These are phyloP conservation scores for Hoplodrina ambigua DNA, from an alignment of 2,888 invertebrate genomes.

Conservation along the genomic window DNA sequence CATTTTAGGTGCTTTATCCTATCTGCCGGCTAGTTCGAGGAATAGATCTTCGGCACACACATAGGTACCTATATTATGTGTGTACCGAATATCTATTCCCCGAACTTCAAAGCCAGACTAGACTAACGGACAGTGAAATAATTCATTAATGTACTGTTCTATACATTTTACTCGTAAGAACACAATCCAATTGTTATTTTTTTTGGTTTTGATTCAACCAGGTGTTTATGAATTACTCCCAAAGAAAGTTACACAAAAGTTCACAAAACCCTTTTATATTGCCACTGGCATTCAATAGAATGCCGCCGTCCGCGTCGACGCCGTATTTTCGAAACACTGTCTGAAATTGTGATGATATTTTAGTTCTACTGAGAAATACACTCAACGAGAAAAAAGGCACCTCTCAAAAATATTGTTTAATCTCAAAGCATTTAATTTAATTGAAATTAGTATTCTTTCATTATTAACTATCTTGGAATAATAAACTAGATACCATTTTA, in stretches of 20 bases:
- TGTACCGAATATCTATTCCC: background rate
- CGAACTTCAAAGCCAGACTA: background rate
- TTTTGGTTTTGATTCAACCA: conserved; percentile 1
- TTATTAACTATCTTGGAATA: no score
- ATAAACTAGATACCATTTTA: no score
- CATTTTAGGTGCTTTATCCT: no score
- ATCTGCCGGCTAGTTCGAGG: no score
- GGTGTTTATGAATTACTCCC: background rate
- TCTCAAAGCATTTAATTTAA: no score
- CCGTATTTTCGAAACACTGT: background rate
- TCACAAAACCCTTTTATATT: background rate
- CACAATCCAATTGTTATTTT: background rate
- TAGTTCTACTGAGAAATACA: background rate
- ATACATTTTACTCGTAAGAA: background rate
- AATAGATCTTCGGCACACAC: no score
- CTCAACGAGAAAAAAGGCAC: no score
- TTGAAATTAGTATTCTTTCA: no score
- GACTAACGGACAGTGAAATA: background rate
- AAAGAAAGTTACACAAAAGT: background rate
- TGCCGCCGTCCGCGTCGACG: background rate
- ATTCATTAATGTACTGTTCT: background rate
- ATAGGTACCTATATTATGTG: no score
- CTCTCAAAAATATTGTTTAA: no score
- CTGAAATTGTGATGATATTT: background rate
- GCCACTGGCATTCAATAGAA: background rate